Evolutionary conservation across 2,113 vertebrate genomes (phyloP).

Genomic region (Todiramphus chloris): DNA sequence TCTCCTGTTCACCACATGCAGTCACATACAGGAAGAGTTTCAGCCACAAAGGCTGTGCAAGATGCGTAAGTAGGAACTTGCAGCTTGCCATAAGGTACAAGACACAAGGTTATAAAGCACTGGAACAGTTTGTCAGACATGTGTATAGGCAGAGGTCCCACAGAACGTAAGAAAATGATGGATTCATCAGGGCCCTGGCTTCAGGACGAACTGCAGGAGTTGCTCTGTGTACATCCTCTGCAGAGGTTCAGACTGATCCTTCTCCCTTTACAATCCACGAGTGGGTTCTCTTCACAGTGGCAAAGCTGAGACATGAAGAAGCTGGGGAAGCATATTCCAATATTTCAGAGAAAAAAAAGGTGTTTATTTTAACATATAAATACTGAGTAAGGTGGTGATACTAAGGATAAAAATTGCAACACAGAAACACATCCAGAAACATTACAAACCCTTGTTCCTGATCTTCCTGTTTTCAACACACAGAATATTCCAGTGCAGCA

Average conservation of each 20-base stretch:
- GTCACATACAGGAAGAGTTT: background rate
- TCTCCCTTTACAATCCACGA: background rate
- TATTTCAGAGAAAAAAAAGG: background rate
- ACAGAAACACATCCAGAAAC: background rate
- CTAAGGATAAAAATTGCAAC: conserved; percentile 7
- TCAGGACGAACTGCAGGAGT: background rate
- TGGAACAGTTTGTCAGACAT: background rate
- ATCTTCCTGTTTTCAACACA: conserved; percentile 25
- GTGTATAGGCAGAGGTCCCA: background rate
- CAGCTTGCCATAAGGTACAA: background rate
- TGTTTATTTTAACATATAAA: conserved; percentile 49
- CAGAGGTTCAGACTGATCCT: background rate
- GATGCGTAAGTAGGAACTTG: background rate
- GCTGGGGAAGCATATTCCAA: background rate
- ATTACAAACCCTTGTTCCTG: background rate
- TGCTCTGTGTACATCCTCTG: background rate
- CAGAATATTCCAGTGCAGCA: background rate
- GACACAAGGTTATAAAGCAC: background rate
- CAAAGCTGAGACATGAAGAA: background rate
- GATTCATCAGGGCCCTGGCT: background rate
- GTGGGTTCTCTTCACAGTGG: background rate
- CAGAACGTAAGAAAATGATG: background rate
- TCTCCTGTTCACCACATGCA: background rate
- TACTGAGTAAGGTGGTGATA: background rate
- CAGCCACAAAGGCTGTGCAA: background rate